Conservation (phyloP, 2,888 invertebrate genomes). For the Ecdyonurus torrentis region DNA sequence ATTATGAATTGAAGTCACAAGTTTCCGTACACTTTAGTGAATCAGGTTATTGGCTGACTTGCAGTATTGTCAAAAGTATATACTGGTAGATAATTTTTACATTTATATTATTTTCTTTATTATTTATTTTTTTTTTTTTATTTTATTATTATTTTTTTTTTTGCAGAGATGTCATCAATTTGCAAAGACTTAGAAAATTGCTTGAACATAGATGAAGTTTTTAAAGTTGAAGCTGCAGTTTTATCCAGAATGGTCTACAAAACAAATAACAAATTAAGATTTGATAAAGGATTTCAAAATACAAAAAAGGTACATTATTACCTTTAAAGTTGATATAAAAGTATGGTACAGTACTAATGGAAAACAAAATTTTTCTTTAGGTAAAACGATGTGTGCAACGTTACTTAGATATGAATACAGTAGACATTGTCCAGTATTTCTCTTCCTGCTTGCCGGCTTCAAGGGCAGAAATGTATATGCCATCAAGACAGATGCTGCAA, state of each 20-base stretch:
- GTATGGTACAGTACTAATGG: no score
- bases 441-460: neutral
- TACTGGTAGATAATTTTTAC: no score
- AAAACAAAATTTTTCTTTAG: no score
- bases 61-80: no score
- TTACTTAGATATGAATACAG: neutral
- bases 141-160: no score
- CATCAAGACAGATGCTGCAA: neutral
- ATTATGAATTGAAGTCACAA: no score
- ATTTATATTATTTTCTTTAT: no score
- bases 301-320: neutral
- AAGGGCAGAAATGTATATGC: neutral
- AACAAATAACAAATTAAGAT: neutral
- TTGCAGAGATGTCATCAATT: no score
- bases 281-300: neutral
- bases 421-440: neutral
- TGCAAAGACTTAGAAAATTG: neutral
- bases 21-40: no score
- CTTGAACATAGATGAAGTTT: neutral
- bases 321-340: no score
- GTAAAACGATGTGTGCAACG: neutral
- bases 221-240: neutral
- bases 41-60: no score
- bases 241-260: neutral
- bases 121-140: no score